Evolutionary conservation across 2,888 invertebrate genomes (phyloP).

Genomic region (Rhopalosiphum nymphaeae): DNA sequence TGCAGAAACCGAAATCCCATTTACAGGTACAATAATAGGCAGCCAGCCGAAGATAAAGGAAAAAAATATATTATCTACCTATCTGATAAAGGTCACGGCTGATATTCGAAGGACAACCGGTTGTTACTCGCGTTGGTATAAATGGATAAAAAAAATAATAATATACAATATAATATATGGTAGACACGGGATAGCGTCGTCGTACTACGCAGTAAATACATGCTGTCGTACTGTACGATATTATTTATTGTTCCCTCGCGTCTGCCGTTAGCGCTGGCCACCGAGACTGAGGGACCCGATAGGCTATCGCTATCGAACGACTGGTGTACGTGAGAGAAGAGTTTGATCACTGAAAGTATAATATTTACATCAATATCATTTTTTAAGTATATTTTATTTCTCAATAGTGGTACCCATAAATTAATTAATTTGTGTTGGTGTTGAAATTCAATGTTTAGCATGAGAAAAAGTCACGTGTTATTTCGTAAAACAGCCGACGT

Average conservation of each 20-base stretch:
- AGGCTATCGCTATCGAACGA: background rate
- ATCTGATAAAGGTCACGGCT: slow-evolving; percentile 52
- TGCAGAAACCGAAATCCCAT: slow-evolving; percentile 23
- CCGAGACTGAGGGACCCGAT: background rate
- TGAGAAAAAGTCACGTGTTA: background rate
- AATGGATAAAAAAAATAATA: background rate
- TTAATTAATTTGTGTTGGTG: background rate
- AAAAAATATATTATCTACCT: background rate
- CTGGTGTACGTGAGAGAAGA: background rate
- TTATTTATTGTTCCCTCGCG: background rate
- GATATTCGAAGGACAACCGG: slow-evolving; percentile 52
- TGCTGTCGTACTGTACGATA: background rate
- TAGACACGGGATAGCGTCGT: background rate
- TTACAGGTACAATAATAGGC: background rate
- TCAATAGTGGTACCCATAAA: background rate
- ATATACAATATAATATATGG: background rate
- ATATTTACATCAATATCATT: background rate
- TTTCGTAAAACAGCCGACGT: background rate
- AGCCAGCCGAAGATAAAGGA: background rate
- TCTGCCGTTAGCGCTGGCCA: background rate
- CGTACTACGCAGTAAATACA: slow-evolving; percentile 1
- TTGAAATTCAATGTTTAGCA: background rate
- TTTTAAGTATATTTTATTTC: background rate
- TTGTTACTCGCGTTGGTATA: slow-evolving; percentile 18
- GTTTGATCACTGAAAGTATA: background rate